Evolutionary conservation across 2,888 invertebrate species (phyloP), one percentile per base, ranked within the genome.

Genomic region (Drosophila merina): DNA sequence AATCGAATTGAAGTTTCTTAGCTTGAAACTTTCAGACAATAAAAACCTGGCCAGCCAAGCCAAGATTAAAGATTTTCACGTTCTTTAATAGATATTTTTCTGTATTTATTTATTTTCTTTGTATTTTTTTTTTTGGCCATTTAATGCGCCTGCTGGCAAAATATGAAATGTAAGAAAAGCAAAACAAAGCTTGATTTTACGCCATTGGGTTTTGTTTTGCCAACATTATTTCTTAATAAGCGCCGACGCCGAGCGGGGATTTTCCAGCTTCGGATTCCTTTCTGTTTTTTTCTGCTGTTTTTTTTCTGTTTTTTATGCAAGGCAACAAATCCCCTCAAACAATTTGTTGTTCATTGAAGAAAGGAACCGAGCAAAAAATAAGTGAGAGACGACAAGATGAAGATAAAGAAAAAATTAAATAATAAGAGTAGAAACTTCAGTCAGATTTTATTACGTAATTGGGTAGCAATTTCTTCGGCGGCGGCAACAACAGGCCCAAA

Each of bases 391-490:
- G 14, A 49, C 38, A 20, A 36, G 54, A 40, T 36, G 45, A 52
- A 68, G 63, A 57, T 71, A 76, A 80, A 73, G 79, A 84, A 83
- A 77, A 83, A 86, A 86, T 84, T 86, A 86, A 86, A 84, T 84
- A 84, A 84, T 86, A 83, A 85, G 82, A 83, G 81, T 55, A 76
- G 74, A 76, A 84, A 84, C 86, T 84, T 86, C 76, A 86, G 79
- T 86, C 78, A 79, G 86, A 84, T 84, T 86, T 84, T 82, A 84
- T 86, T 82, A 82, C 85, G 85, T 84, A 84, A 84, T 84, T 84
- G 87, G 84, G 84, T 86, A 84, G 86, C 85, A 84, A 84, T 84
- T 86, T 84, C 81, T 81, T 71, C 82, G 14, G 14, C 14, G 14
- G 14, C 74, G 69, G 55, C 74, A 70, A 14, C 49, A 69, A 28